Percentiles rank a stretch among this genome's conserved stretches.
These are phyloP conservation scores for Diceros bicornis DNA, from an alignment of 2,797 vertebrate species.

Conservation along the genomic window DNA sequence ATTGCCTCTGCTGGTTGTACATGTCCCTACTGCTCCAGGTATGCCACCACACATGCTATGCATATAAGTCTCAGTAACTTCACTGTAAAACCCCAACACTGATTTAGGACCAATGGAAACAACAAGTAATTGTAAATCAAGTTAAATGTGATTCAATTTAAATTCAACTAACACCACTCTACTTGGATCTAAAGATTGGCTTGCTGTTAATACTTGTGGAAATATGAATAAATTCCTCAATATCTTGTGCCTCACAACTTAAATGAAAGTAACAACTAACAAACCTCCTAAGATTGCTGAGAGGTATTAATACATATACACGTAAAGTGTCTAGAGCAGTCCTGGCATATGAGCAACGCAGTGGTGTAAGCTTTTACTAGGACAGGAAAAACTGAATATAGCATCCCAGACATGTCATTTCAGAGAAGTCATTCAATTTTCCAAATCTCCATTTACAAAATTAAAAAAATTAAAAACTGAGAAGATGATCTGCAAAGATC, in stretches of 20 bases:
- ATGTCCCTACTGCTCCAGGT: background rate
- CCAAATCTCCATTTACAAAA: background rate
- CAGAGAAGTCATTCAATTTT: background rate
- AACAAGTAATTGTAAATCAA: background rate
- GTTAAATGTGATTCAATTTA: background rate
- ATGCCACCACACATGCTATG: background rate
- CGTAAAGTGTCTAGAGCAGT: background rate
- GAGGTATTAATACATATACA: background rate
- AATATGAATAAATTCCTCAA: background rate
- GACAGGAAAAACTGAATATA: background rate
- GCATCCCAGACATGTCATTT: too few species aligned
- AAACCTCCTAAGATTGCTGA: background rate
- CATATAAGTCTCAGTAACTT: background rate
- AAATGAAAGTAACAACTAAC: background rate
- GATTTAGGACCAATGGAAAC: accelerated
- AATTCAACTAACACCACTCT: background rate
- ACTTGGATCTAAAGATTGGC: background rate
- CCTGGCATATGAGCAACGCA: background rate
- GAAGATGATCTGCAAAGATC: background rate
- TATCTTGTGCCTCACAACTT: background rate
- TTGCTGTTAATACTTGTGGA: background rate
- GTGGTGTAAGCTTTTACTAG: background rate
- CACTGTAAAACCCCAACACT: background rate
- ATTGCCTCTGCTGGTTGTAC: background rate
- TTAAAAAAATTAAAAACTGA: background rate